Base-by-base conservation (phyloP, 2,888 invertebrate genomes). In the Elegia similella region DNA sequence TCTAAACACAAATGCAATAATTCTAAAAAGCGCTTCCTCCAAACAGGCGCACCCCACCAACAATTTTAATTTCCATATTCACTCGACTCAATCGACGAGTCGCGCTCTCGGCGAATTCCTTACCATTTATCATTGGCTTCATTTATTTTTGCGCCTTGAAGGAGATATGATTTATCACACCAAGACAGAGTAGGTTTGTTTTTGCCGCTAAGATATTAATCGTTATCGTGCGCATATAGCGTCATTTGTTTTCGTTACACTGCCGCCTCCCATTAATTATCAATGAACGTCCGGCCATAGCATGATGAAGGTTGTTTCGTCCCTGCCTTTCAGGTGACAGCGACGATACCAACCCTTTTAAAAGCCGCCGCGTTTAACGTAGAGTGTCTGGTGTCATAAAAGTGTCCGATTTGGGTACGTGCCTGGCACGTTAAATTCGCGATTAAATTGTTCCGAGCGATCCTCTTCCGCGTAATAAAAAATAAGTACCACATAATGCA, bases 201-300 rank as follows among this genome's bases (percentile, higher is more conserved):
- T 90, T 91, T 90, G 86, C 86, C 82, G 82, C 83, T 80, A 83
- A 86, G 89, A 90, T 91, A 91, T 91, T 89, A 91, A 91, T 91
- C 89, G 90, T 86, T 84, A 88, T 86, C 86, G 86, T 82, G 83
- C 86, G 87, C 86, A 84, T 83, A 77, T 83, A 77, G 78, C 82
- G 84, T 89, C 89, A 88, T 90, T 90, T 91, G 88, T 91, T 88
- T 88, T 90, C 90, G 89, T 91, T 89, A 88, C 80, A 77, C 74
- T 88, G 88, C 84, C 88, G 82, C 78, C 82, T 68, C 82, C 85
- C 90, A 89, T 90, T 90, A 90, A 91, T 90, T 91, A 91, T 88
- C 90, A 90, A 91, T 90, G 90, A 90, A 82, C 84, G 89, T 88
- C 88, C 88, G 81, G 81, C 73, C 76, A 73, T 71, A 78, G 77